Base-by-base conservation (phyloP, 1,140 invertebrate genomes). In the Heliconius eleuchia region DNA sequence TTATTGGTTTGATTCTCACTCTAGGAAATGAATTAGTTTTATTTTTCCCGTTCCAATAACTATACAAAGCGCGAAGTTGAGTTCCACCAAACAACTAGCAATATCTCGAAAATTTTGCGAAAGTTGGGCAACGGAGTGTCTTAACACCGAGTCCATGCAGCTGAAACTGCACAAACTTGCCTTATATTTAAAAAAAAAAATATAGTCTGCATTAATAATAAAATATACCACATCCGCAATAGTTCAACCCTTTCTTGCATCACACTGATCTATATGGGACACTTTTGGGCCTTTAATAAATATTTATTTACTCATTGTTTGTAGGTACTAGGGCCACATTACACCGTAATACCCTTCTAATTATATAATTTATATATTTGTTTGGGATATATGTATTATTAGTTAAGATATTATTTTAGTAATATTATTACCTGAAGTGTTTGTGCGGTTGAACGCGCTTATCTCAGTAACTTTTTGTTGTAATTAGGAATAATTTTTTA, bases 221-320 rank as follows among this genome's bases (percentile, higher is more conserved):
- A n/a, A 70, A 34, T 74, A 75, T 86, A 70, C 84, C 87, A 50
- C 77, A 50, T 90, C 84, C 82, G 50, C n/a, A 34, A 39, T 9
- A 37, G 78, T 73, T 83, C 82, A 83, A 86, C 73, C 71, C 13
- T 76, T 88, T 86, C 78, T 18, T n/a, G 79, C 72, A 81, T 90
- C 80, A 23, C 79, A 5, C n/a, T 82, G 82, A 87, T 84, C 89
- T 85, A 88, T 92, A 92, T 85, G 87, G 60, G 90, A 90, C 90
- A 91, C 81, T 89, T 88, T 88, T 77, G 84, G 85, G 80, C 84
- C 84, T 84, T 88, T 90, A 89, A 90, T 92, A 92, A 92, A 92
- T 92, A 92, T 92, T 92, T 92, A 91, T 90, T 86, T 85, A 82
- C 85, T 84, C 85, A 90, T 90, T 89, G 88, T 90, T 88, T 89